Base-by-base conservation (phyloP, 2,113 vertebrate species). In the Podilymbus podiceps region DNA sequence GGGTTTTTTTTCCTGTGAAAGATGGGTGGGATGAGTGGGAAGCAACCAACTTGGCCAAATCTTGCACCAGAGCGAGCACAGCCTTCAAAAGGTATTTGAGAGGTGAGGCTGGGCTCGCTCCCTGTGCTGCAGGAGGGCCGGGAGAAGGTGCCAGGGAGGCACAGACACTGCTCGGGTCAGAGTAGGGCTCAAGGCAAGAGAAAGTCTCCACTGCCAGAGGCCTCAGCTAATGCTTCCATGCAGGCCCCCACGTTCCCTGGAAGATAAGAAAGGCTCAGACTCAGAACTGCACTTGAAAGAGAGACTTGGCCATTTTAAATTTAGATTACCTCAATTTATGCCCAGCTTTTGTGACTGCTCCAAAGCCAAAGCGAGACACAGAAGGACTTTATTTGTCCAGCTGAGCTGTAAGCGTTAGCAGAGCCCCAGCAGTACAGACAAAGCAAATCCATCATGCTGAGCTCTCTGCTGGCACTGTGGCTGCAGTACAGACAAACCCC, bases 81-180 rank as follows among this genome's bases (percentile, higher is more conserved):
- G 59, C 40, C 72, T 88, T 76, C 1, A 2, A 68, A 44, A 83
- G 27, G 63, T 19, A 66, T 59, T 30, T 50, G n/a, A 58, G 28
- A 42, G 19, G 40, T 1, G 2, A 31, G 28, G n/a, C 40, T 78
- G 53, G 18, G 52, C 35, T 82, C 75, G 67, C 31, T 92, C 38
- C 0, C 0, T 20, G 7, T 15, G 20, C 60, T 38, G 46, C 4
- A 6, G 78, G 42, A 47, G 12, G 38, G 28, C 49, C 50, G 10
- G 44, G 15, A 85, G 33, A 73, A 71, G 49, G 66, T 35, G 28
- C 6, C 46, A 47, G 67, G 27, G 46, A 22, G 59, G 46, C 7
- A 28, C 17, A 20, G 83, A 47, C 86, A 47, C 53, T 63, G 72
- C 68, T 16, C 2, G 1, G 72, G 62, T 66, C 11, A 35, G 24